Evolutionary conservation across 2,113 vertebrate genomes (phyloP).

Genomic region (Atherinomorus stipes): DNA sequence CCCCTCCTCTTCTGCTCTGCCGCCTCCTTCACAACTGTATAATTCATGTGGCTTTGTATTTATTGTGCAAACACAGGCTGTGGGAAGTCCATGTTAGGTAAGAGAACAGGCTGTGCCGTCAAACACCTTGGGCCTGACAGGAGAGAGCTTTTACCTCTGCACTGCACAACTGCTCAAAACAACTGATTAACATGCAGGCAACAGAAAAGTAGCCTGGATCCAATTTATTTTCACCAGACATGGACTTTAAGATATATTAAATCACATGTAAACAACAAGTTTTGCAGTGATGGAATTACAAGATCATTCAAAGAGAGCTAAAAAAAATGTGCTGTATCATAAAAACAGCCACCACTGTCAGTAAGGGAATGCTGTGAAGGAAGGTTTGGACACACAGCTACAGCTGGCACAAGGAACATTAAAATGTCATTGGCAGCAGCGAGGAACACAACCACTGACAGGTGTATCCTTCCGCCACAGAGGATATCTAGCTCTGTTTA

Average conservation of each 20-base stretch:
- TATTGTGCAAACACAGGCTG: constrained; percentile 73
- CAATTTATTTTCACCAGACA: constrained; percentile 32
- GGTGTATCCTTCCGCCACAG: constrained; percentile 71
- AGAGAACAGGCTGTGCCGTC: constrained; percentile 72
- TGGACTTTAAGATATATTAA: constrained; percentile 17
- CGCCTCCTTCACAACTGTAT: constrained; percentile 41
- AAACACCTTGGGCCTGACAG: constrained; percentile 60
- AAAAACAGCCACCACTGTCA: not conserved
- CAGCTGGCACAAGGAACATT: constrained; percentile 51
- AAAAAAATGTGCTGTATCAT: constrained; percentile 25
- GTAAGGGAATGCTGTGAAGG: not conserved
- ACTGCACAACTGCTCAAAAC: constrained; percentile 57
- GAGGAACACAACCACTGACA: constrained; percentile 55
- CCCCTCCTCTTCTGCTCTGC: not conserved
- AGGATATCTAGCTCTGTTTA: constrained; percentile 34
- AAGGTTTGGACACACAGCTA: constrained; percentile 20
- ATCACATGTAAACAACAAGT: constrained; percentile 31
- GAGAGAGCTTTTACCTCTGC: constrained; percentile 47
- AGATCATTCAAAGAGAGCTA: constrained; percentile 12
- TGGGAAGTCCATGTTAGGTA: constrained; percentile 74
- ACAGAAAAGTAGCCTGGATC: constrained; percentile 19
- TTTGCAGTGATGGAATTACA: constrained; percentile 28
- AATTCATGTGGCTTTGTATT: constrained; percentile 67
- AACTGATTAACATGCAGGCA: constrained; percentile 20
- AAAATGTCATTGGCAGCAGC: constrained; percentile 61